Conservation (phyloP, 1,140 invertebrate species). For the Eupristina koningsbergeri region DNA sequence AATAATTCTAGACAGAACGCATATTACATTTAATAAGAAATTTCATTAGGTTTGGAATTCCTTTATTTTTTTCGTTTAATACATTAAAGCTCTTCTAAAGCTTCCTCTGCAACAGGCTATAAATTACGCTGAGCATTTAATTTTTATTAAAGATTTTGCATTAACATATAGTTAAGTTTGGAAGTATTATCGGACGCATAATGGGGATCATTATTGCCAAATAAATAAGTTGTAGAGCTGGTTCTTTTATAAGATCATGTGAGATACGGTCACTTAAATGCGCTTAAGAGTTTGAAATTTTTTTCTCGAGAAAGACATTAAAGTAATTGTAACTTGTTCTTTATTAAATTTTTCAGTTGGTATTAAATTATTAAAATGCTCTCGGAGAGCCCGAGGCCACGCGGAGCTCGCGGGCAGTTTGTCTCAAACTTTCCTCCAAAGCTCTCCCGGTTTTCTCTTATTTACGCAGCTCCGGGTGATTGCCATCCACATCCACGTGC, state of each 20-base stretch:
- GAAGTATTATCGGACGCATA: not conserved
- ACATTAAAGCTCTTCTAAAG: not conserved
- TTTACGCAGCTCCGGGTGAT: conserved; percentile 37
- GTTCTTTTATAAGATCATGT: not conserved
- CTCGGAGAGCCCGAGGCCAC: not conserved
- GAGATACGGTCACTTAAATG: not conserved
- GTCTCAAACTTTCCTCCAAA: not conserved
- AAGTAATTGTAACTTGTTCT: conserved; percentile 13
- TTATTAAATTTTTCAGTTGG: conserved; percentile 3
- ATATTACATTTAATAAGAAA: conserved; percentile 6
- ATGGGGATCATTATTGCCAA: not conserved
- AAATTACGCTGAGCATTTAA: not conserved
- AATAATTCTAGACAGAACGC: not conserved
- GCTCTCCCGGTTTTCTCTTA: conserved; percentile 10
- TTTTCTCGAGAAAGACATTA: not conserved
- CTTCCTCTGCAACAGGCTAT: not conserved
- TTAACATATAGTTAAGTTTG: not conserved
- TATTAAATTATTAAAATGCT: conserved; percentile 20
- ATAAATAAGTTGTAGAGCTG: not conserved
- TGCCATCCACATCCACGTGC: not conserved
- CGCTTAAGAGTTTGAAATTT: not conserved
- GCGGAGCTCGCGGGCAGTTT: not conserved
- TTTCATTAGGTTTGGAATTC: conserved; percentile 7
- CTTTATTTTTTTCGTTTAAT: not conserved
- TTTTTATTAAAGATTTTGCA: not conserved